Conservation (phyloP, 2,888 invertebrate genomes). For the Itoplectis maculator region DNA sequence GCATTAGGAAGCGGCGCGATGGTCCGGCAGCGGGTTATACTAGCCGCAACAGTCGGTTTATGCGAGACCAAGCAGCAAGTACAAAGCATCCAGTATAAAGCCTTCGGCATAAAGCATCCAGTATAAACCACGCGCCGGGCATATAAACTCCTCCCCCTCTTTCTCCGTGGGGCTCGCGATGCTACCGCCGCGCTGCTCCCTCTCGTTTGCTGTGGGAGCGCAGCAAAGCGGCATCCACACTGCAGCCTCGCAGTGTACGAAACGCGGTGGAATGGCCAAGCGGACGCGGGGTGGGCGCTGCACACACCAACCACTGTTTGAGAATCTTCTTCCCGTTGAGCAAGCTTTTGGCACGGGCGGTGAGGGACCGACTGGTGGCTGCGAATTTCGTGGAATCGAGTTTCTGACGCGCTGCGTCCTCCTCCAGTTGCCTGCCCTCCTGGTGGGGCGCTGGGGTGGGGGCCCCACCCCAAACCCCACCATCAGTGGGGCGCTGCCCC, state of each 20-base stretch:
- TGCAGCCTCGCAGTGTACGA: slow-evolving; percentile 6
- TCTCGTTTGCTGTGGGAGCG: not conserved
- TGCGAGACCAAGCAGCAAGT: slow-evolving; percentile 52
- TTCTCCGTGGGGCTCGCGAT: slow-evolving; percentile 15
- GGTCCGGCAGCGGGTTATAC: not conserved
- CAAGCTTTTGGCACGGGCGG: slow-evolving; percentile 38
- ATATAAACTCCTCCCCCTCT: slow-evolving; percentile 27
- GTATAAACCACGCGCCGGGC: slow-evolving; percentile 45
- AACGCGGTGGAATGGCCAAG: slow-evolving; percentile 14
- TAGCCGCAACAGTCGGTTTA: slow-evolving; percentile 7
- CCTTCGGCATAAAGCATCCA: slow-evolving; percentile 52
- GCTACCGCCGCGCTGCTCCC: not conserved
- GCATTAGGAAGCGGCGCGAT: too few species aligned
- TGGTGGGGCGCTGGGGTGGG: too few species aligned
- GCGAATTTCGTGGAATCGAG: slow-evolving; percentile 41
- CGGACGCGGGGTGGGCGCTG: slow-evolving; percentile 20
- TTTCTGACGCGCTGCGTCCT: slow-evolving; percentile 21
- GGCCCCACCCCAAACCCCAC: too few species aligned
- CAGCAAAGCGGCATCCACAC: slow-evolving; percentile 18
- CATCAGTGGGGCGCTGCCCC: not conserved
- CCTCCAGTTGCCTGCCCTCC: not conserved
- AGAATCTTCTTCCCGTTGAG: slow-evolving; percentile 52
- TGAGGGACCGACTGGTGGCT: slow-evolving; percentile 32
- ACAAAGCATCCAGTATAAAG: slow-evolving; percentile 56
- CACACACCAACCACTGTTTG: slow-evolving; percentile 48